phyloP scores from a whole-genome alignment of 2,888 invertebrate genomes.

The Microctonus aethiopoides region DNA sequence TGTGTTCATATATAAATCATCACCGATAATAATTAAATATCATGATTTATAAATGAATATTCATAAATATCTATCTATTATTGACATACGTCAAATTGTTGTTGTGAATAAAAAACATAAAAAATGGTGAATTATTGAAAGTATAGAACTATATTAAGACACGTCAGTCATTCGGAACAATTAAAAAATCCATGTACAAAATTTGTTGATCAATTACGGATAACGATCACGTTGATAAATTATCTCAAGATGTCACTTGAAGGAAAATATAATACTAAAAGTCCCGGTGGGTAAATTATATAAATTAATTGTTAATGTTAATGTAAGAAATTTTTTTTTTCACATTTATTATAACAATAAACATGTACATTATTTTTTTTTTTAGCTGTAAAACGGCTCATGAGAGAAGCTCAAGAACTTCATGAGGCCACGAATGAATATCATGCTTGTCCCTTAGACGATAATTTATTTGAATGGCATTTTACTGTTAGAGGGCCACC shows the following conservation, averaged over 20 bases:
- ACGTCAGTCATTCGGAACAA: not conserved
- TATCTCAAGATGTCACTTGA: constrained; percentile 67
- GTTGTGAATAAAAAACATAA: not conserved
- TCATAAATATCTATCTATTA: not conserved
- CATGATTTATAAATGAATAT: not conserved
- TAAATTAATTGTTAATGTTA: not conserved
- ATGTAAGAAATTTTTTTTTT: not conserved
- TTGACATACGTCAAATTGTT: not conserved
- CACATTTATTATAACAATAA: not conserved
- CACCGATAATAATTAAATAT: not conserved
- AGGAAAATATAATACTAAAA: constrained; percentile 72
- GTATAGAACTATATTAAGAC: not conserved
- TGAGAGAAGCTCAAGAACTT: constrained; percentile 91
- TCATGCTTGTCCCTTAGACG: constrained; percentile 89
- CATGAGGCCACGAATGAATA: constrained; percentile 90
- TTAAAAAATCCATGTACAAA: not conserved
- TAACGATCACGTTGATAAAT: not conserved
- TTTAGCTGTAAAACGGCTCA: constrained; percentile 89
- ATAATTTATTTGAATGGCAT: constrained; percentile 98
- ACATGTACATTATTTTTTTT: not conserved
- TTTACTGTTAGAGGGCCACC: constrained; percentile 93
- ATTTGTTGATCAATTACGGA: not conserved
- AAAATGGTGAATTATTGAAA: not conserved
- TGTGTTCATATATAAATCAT: not conserved
- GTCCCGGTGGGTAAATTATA: constrained; percentile 69